phyloP scores from a whole-genome alignment of 2,797 vertebrate genomes.

The Scomberomorus guttatus region DNA sequence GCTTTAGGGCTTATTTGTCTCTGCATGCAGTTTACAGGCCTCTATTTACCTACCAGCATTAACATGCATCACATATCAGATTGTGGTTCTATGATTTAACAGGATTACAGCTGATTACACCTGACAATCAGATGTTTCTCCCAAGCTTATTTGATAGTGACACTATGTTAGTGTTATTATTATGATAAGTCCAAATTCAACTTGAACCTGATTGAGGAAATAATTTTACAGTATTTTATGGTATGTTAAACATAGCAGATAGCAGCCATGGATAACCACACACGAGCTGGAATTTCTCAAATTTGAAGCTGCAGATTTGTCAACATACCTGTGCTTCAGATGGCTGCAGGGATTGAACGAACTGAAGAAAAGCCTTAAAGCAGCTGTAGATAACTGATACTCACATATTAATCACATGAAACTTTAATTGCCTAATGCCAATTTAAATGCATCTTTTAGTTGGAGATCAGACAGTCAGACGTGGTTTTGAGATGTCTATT shows the following conservation, averaged over 20 bases:
- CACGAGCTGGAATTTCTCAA: background rate
- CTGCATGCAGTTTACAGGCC: background rate
- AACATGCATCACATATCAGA: slow-evolving; percentile 34
- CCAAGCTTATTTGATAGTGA: slow-evolving; percentile 7
- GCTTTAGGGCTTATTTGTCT: slow-evolving; percentile 35
- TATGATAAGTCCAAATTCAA: slow-evolving; percentile 20
- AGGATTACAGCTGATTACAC: slow-evolving; percentile 38
- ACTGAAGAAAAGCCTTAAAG: too few relatives aligned
- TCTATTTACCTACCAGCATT: slow-evolving; percentile 20
- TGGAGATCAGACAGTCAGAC: too few relatives aligned
- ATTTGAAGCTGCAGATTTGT: too few relatives aligned
- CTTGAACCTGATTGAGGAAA: background rate
- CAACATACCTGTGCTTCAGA: background rate
- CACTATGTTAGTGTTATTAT: too few relatives aligned
- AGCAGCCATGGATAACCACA: background rate
- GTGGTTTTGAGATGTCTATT: too few relatives aligned
- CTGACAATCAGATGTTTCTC: slow-evolving; percentile 9
- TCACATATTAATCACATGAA: too few relatives aligned
- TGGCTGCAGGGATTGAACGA: background rate
- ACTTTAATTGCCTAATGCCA: too few relatives aligned
- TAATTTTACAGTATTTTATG: background rate
- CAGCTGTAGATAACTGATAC: too few relatives aligned
- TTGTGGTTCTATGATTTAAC: slow-evolving; percentile 5
- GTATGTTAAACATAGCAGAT: background rate
- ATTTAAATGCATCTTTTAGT: too few relatives aligned